phyloP scores from a whole-genome alignment of 53 echinoderm and acorn worm species.

The Holothuria leucospilota region DNA sequence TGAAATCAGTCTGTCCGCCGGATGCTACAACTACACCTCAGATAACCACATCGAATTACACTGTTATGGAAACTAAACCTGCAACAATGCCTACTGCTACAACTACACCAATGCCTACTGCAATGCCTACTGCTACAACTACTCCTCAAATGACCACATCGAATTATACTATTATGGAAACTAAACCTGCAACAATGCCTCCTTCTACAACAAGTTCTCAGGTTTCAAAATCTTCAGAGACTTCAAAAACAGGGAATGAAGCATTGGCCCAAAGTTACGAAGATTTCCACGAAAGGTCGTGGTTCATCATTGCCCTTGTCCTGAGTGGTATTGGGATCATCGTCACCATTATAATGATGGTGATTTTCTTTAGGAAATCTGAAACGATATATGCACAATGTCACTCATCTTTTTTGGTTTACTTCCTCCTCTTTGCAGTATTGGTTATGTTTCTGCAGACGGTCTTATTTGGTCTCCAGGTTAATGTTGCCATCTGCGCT shows the following conservation, averaged over 20 bases:
- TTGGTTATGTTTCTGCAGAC: constrained; percentile 66
- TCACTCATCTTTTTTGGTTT: constrained; percentile 55
- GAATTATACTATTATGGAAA: too few species aligned
- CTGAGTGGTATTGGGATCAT: constrained; percentile 29
- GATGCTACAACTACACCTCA: not conserved
- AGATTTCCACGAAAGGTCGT: constrained; percentile 9
- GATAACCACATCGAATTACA: too few species aligned
- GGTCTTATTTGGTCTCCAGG: constrained; percentile 55
- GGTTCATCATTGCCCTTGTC: constrained; percentile 35
- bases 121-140: too few species aligned
- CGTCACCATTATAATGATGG: not conserved
- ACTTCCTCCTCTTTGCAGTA: constrained; percentile 64
- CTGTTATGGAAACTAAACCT: too few species aligned
- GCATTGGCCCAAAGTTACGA: not conserved
- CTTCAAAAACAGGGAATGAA: too few species aligned
- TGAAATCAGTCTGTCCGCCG: not conserved
- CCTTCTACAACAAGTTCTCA: too few species aligned
- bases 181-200: too few species aligned
- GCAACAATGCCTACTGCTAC: too few species aligned
- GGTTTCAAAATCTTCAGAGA: too few species aligned
- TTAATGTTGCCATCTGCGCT: constrained; percentile 46
- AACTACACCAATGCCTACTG: too few species aligned
- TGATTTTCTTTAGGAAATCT: not conserved
- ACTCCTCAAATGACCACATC: too few species aligned
- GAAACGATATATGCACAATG: constrained; percentile 5